Evolutionary conservation across 2,888 invertebrate genomes (phyloP), one percentile per base, ranked within the genome.

Genomic region (Acleris cristana): DNA sequence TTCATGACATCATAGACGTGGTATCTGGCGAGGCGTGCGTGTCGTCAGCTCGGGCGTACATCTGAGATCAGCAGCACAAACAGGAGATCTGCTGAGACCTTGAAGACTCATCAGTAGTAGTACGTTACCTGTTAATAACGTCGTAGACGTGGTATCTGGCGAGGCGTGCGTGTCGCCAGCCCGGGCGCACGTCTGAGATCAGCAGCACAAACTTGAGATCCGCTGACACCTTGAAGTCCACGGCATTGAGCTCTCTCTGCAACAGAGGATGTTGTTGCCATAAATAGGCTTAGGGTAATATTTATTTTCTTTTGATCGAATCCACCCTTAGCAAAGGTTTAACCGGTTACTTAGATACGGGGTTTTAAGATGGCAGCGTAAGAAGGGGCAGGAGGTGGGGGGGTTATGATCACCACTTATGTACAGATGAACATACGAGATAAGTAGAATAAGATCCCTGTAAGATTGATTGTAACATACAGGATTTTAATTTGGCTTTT

Each of bases 131-230:
- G 57, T 95, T 94, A 12, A 94, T 90, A 71, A 95, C 93, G 83
- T 96, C 95, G 80, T 95, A 95, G 65, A 96, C 94, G 80, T 95
- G 94, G 83, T 96, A 96, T 72, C 94, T 90, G 8, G 95, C 95
- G 65, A 94, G 88, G 18, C 93, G 93, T 4, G 94, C 94, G 79
- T 95, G 94, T 72, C 94, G 87, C 92, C 94, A 95, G 57, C 94
- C 93, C 59, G 94, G 91, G 71, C 90, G 81, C 53, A 95, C 94
- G 81, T 96, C 96, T 12, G 96, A 95, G 72, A 96, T 95, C 48
- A 97, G 93, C 26, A 97, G 93, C 54, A 97, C 96, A 78, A 95
- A 97, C 83, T 95, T 96, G 77, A 96, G 92, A 84, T 97, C 96
- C 12, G 95, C 95, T 45, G 97, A 96, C 70, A 97, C 95, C 78